Evolutionary conservation across 2,888 invertebrate species (phyloP).

Genomic region (Cetonia aurata): DNA sequence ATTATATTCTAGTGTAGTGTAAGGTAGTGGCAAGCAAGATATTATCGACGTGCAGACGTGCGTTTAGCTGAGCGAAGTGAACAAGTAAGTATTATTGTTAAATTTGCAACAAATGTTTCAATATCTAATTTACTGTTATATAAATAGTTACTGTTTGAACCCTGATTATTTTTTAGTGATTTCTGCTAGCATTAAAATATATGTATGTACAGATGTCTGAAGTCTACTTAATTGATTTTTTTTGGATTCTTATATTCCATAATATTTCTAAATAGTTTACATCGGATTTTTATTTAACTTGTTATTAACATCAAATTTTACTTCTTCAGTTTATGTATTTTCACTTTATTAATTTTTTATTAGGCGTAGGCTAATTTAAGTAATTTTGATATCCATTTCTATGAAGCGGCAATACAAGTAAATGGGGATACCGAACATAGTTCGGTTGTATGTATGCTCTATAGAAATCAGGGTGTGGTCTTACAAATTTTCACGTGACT

Average conservation of each 20-base stretch:
- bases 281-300: background rate
- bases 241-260: too few relatives aligned
- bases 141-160: background rate
- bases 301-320: background rate
- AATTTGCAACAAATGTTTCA: slow-evolving; percentile 56
- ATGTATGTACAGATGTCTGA: too few relatives aligned
- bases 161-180: background rate
- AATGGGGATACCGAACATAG: slow-evolving; percentile 14
- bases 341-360: background rate
- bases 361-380: slow-evolving; percentile 57
- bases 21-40: background rate
- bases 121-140: slow-evolving; percentile 45
- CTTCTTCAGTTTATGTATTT: slow-evolving; percentile 3
- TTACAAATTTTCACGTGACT: slow-evolving; percentile 58
- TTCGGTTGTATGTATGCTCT: slow-evolving; percentile 47
- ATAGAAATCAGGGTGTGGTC: slow-evolving; percentile 52
- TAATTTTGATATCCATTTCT: slow-evolving; percentile 50
- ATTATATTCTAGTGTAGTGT: slow-evolving; percentile 43
- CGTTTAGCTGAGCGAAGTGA: slow-evolving; percentile 58
- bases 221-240: too few relatives aligned
- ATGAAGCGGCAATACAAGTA: slow-evolving; percentile 49
- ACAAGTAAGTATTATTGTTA: slow-evolving; percentile 56
- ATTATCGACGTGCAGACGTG: slow-evolving; percentile 48
- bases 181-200: too few relatives aligned
- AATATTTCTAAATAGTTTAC: background rate